These are phyloP conservation scores for Jaculus jaculus DNA, from an alignment of 2,113 vertebrate species.

Conservation along the genomic window DNA sequence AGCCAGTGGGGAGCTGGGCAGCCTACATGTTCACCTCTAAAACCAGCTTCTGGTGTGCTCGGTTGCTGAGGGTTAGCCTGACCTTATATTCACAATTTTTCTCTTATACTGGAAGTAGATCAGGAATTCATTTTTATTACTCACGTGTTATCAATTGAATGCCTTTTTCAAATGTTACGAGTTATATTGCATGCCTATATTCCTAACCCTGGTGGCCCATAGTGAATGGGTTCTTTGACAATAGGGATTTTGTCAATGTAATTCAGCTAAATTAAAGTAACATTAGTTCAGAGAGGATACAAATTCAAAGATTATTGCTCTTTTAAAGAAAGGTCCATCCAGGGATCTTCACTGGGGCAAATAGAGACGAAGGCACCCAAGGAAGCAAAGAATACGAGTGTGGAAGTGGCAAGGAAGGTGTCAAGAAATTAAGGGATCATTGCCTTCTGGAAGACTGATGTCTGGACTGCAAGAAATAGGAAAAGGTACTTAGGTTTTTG, in stretches of 20 bases:
- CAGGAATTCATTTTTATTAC: slow-evolving; percentile 6
- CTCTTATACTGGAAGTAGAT: neutral
- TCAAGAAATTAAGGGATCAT: neutral
- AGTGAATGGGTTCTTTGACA: neutral
- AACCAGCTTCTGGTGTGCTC: neutral
- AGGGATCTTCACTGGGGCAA: neutral
- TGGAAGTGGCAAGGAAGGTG: neutral
- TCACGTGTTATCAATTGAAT: neutral
- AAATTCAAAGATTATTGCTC: neutral
- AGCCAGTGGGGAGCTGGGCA: neutral
- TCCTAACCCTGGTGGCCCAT: neutral
- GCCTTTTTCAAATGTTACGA: too few relatives aligned
- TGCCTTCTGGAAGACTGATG: neutral
- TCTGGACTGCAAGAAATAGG: neutral
- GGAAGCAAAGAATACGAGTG: neutral
- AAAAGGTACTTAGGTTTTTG: neutral
- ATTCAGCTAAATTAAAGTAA: neutral
- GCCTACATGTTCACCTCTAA: neutral
- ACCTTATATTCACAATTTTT: neutral
- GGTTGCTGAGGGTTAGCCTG: neutral
- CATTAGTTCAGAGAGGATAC: neutral
- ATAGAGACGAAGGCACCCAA: neutral
- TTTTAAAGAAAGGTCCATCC: neutral
- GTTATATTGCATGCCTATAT: neutral
- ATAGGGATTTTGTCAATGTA: neutral